phyloP scores from a whole-genome alignment of 2,888 invertebrate species.

The Nasonia oneida region DNA sequence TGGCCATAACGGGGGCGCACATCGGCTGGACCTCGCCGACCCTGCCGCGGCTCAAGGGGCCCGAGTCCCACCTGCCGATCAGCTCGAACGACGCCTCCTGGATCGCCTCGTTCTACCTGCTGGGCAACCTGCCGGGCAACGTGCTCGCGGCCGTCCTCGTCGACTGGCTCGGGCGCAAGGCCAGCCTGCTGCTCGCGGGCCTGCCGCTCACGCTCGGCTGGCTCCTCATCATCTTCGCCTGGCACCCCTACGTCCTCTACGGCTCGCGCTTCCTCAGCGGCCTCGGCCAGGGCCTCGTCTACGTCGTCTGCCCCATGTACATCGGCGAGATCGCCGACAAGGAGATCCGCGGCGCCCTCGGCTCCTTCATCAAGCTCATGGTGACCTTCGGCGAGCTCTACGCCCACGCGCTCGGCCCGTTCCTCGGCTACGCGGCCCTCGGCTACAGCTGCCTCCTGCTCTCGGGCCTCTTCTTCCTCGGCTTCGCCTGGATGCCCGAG shows the following conservation, averaged over 20 bases:
- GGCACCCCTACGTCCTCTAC: slow-evolving; percentile 82
- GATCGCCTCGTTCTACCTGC: slow-evolving; percentile 82
- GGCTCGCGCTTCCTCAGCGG: slow-evolving; percentile 83
- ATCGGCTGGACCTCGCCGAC: slow-evolving; percentile 78
- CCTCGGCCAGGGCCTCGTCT: slow-evolving; percentile 83
- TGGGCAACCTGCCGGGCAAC: slow-evolving; percentile 82
- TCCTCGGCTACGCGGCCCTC: slow-evolving; percentile 76
- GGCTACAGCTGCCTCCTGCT: slow-evolving; percentile 79
- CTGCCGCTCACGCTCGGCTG: slow-evolving; percentile 83
- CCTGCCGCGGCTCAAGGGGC: slow-evolving; percentile 73
- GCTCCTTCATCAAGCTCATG: slow-evolving; percentile 75
- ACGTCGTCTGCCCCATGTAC: slow-evolving; percentile 84
- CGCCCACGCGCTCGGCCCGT: slow-evolving; percentile 76
- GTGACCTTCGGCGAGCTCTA: slow-evolving; percentile 76
- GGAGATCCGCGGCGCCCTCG: slow-evolving; percentile 81
- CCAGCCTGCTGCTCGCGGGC: slow-evolving; percentile 80
- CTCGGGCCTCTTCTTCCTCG: slow-evolving; percentile 80
- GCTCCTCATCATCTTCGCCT: slow-evolving; percentile 83
- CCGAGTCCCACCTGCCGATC: slow-evolving; percentile 72
- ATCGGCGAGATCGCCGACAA: slow-evolving; percentile 84
- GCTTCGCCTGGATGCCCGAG: slow-evolving; percentile 83
- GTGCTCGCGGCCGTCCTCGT: slow-evolving; percentile 81
- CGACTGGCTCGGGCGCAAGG: slow-evolving; percentile 82
- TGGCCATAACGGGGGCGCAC: slow-evolving; percentile 75
- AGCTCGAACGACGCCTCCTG: slow-evolving; percentile 76